Evolutionary conservation across 1,140 invertebrate genomes (phyloP).

Genomic region (Pseudomyrmex dendroicus): DNA sequence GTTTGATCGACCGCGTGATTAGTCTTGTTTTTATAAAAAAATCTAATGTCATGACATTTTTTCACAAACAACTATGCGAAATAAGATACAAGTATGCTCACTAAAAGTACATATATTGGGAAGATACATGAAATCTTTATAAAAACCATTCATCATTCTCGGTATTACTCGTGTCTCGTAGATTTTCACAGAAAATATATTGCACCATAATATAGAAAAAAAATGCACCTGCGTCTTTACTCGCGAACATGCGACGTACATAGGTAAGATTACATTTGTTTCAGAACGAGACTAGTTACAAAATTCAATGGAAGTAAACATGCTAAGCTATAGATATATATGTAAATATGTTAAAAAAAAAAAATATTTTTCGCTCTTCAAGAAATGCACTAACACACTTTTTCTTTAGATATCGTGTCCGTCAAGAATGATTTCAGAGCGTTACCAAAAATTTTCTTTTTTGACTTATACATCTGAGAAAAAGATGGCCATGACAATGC

Average conservation of each 20-base stretch:
- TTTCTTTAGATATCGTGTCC: neutral
- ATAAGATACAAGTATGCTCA: conserved; percentile 3
- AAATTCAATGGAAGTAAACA: neutral
- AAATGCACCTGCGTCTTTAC: conserved; percentile 42
- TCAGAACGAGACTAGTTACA: neutral
- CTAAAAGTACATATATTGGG: conserved; percentile 6
- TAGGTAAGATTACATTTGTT: conserved; percentile 52
- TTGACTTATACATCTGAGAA: conserved; percentile 6
- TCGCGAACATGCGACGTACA: conserved; percentile 1
- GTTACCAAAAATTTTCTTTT: conserved; percentile 37
- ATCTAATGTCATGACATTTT: neutral
- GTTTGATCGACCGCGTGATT: too few relatives aligned
- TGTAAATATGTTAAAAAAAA: neutral
- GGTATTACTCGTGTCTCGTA: neutral
- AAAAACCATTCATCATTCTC: conserved; percentile 52
- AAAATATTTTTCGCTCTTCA: neutral
- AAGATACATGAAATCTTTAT: conserved; percentile 31
- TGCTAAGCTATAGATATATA: neutral
- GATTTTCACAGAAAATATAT: conserved; percentile 64
- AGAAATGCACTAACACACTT: neutral
- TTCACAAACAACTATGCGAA: neutral
- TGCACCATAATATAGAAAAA: conserved; percentile 37
- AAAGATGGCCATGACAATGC: neutral
- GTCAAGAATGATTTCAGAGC: conserved; percentile 5
- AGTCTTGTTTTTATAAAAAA: too few relatives aligned